Evolutionary conservation across 2,113 vertebrate species (phyloP), one percentile per base, ranked within the genome.

Genomic region (Fulica atra): DNA sequence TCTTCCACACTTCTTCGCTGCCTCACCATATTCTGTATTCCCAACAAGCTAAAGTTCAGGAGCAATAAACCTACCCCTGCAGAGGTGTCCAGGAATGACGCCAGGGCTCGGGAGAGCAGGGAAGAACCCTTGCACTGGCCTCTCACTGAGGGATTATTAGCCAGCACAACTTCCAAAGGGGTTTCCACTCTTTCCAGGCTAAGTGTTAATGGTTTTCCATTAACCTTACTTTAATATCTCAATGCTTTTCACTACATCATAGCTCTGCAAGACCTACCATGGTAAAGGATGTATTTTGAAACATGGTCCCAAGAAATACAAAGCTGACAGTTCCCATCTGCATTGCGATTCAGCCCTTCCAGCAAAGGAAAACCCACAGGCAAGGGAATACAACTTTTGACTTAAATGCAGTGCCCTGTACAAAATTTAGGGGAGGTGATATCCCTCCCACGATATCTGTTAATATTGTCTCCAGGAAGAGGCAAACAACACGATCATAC

Each of bases 281-380:
- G 17, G 65, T 61, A 88, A 95, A 79, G 73, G 63, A 91, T 72
- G 5, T 69, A 16, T 70, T 92, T 93, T 85, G 83, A 86, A 93
- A 93, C 19, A n/a, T 61, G 76, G 48, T 86, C 91, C 70, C 57
- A 94, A 95, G 57, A 84, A 92, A 64, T 61, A 85, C n/a, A 79
- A 72, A 94, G 69, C 70, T 90, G 83, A 92, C 72, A 90, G 82
- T 91, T 93, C 61, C 80, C 92, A 76, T 78, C 86, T 78, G 69
- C 72, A 48, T 86, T 76, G 87, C 0, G 5, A 80, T 65, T 92
- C 84, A 69, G 69, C 57, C 77, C 73, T 88, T 92, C 44, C 61
- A 95, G 70, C 80, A 91, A 82, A 72, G 50, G 77, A 93, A 90
- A 94, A 93, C 72, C 83, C 69, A 92, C 57, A 92, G 68, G 64